phyloP scores from a whole-genome alignment of 2,797 vertebrate genomes.

The Gymnodraco acuticeps region DNA sequence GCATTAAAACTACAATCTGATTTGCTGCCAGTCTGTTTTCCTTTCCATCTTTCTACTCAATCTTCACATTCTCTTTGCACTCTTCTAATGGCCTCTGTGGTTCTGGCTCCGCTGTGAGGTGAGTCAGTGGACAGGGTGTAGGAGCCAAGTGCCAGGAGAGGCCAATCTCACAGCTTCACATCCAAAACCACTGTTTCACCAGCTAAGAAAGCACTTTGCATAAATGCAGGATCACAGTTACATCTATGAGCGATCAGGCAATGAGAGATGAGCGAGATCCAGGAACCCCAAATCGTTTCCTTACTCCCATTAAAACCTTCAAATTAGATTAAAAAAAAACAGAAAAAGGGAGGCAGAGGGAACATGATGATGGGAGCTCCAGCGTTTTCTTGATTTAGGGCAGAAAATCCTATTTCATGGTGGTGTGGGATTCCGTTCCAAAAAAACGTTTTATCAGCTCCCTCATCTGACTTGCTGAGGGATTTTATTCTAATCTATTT shows the following conservation, averaged over 20 bases:
- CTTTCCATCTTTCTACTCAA: constrained; percentile 25
- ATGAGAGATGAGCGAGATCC: constrained; percentile 43
- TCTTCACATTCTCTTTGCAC: constrained; percentile 24
- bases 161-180: constrained; percentile 32
- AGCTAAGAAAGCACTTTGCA: constrained; percentile 55
- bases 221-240: constrained; percentile 48
- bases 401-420: constrained; percentile 87
- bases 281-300: constrained; percentile 73
- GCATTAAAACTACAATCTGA: constrained; percentile 9
- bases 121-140: constrained; percentile 55
- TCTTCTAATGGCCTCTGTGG: constrained; percentile 50
- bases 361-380: constrained; percentile 24
- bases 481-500: constrained; percentile 43
- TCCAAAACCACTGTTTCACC: constrained; percentile 45
- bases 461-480: constrained; percentile 65
- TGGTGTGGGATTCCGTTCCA: constrained; percentile 63
- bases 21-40: constrained; percentile 9
- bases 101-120: constrained; percentile 49
- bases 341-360: background rate
- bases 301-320: constrained; percentile 73
- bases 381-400: constrained; percentile 66
- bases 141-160: constrained; percentile 39
- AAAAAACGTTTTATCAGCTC: constrained; percentile 68
- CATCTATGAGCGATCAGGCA: constrained; percentile 37
- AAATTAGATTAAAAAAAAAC: constrained; percentile 72